A percentile compares a stretch with the other conserved stretches of the same genome.
phyloP scores from a whole-genome alignment of 2,113 vertebrate species.

The Cynopterus brachyotis region DNA sequence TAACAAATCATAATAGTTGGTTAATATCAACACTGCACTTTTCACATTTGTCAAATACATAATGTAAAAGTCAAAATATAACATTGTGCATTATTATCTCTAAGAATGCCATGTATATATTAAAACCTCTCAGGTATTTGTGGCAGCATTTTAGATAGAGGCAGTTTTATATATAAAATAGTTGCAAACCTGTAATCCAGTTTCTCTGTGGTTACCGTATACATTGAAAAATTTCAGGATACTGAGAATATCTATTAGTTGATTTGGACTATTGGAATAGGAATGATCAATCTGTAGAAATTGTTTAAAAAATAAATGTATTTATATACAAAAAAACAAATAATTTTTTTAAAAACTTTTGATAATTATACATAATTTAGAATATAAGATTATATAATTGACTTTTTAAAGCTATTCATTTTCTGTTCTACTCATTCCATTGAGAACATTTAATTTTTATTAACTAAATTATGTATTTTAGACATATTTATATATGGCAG shows the following conservation, averaged over 20 bases:
- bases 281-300: neutral
- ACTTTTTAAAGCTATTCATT: neutral
- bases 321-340: neutral
- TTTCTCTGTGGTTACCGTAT: neutral
- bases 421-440: neutral
- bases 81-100: neutral
- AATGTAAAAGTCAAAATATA: neutral
- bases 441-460: neutral
- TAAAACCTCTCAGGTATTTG: constrained; percentile 6
- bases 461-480: constrained; percentile 15
- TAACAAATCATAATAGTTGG: neutral
- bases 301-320: neutral
- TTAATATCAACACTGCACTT: neutral
- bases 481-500: neutral
- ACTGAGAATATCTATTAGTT: neutral
- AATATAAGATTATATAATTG: neutral
- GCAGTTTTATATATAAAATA: constrained; percentile 11
- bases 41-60: neutral
- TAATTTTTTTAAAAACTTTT: neutral
- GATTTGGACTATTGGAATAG: neutral
- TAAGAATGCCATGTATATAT: neutral
- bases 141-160: constrained; percentile 2
- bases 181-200: neutral
- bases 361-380: neutral
- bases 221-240: neutral